Evolutionary conservation across 2,113 vertebrate species (phyloP).

Genomic region (Mola mola): DNA sequence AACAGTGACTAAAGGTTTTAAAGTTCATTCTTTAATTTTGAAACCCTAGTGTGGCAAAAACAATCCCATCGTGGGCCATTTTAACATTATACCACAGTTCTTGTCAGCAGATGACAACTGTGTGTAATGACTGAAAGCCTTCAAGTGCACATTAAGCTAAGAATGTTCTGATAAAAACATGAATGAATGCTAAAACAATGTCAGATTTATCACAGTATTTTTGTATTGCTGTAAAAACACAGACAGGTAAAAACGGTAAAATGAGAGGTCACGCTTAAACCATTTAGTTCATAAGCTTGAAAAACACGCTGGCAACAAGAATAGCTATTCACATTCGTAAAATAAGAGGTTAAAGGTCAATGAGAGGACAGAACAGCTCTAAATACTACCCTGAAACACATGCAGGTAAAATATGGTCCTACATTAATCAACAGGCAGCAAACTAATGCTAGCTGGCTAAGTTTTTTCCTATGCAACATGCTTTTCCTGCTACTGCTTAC

Average conservation of each 20-base stretch:
- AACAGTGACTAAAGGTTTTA: no score
- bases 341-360: slow-evolving; percentile 34
- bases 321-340: slow-evolving; percentile 30
- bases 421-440: slow-evolving; percentile 20
- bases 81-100: no score
- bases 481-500: slow-evolving; percentile 24
- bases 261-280: slow-evolving; percentile 26
- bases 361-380: not conserved
- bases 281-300: slow-evolving; percentile 9
- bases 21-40: no score
- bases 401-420: not conserved
- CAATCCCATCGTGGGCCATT: no score
- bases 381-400: not conserved
- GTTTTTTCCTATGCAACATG: slow-evolving; percentile 49
- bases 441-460: slow-evolving; percentile 41
- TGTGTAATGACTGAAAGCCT: no score
- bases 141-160: no score
- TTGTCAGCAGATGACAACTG: no score
- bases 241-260: slow-evolving; percentile 8
- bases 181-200: no score
- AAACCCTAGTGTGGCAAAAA: no score
- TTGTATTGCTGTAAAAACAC: no score
- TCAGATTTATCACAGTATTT: not conserved
- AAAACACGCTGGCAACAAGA: slow-evolving; percentile 25
- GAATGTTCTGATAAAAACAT: no score